These are phyloP conservation scores for Glaucopsyche alexis DNA, from an alignment of 2,888 invertebrate species.

Conservation along the genomic window DNA sequence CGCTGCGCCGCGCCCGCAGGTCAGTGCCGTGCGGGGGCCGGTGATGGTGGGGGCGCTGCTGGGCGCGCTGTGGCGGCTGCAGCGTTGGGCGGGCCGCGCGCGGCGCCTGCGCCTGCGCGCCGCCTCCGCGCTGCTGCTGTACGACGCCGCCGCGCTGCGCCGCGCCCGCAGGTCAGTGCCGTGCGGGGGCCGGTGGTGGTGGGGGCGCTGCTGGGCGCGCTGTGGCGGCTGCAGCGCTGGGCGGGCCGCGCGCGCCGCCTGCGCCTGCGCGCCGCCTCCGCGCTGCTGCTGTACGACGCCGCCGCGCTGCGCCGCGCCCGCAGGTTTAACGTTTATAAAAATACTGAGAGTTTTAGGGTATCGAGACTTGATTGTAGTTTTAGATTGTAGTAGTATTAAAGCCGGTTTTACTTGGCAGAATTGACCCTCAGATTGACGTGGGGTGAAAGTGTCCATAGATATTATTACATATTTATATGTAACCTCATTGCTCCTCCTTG, in stretches of 20 bases:
- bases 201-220: constrained; percentile 82
- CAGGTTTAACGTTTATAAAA: no score
- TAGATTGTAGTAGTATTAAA: no score
- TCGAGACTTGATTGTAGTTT: no score
- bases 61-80: constrained; percentile 83
- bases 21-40: constrained; percentile 14
- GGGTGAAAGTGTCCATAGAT: no score
- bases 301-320: constrained; percentile 63
- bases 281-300: constrained; percentile 94
- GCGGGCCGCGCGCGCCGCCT: constrained; percentile 85
- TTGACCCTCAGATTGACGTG: no score
- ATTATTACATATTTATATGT: no score
- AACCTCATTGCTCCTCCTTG: no score
- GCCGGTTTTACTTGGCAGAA: no score
- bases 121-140: constrained; percentile 92
- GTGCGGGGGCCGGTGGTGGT: constrained; percentile 74
- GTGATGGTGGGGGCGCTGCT: constrained; percentile 85
- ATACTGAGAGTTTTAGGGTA: no score
- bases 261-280: constrained; percentile 89
- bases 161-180: constrained; percentile 31
- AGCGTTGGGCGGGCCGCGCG: constrained; percentile 86
- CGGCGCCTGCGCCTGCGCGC: constrained; percentile 85
- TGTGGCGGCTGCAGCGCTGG: constrained; percentile 87
- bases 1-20: constrained; percentile 56
- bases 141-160: constrained; percentile 86